A percentile compares a stretch with the other conserved stretches of the same genome.
phyloP scores from a whole-genome alignment of 2,797 vertebrate genomes.

The Setipinna tenuifilis region DNA sequence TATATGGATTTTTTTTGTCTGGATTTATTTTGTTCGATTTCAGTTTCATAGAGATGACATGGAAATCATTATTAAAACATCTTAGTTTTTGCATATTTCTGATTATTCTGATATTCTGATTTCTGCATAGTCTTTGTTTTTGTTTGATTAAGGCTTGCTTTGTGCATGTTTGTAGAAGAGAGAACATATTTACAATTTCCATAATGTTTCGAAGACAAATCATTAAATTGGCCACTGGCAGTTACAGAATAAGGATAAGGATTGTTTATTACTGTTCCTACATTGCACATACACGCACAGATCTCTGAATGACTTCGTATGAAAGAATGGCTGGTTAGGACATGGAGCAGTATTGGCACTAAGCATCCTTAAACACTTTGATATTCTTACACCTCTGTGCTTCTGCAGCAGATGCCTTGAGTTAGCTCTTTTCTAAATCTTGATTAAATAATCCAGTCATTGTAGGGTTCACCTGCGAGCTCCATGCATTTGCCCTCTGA shows the following conservation, averaged over 20 bases:
- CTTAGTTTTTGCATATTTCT: too few species aligned
- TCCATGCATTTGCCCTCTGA: neutral
- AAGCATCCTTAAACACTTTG: neutral
- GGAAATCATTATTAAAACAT: too few species aligned
- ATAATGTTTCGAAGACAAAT: conserved; percentile 16
- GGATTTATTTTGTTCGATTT: too few species aligned
- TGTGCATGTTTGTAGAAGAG: neutral
- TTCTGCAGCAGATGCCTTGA: neutral
- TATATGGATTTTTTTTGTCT: neutral
- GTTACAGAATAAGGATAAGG: neutral
- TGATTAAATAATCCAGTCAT: conserved; percentile 6
- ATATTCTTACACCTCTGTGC: neutral
- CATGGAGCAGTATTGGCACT: neutral
- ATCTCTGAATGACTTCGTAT: neutral
- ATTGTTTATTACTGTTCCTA: neutral
- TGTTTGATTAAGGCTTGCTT: neutral
- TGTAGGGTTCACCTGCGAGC: neutral
- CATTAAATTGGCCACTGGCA: conserved; percentile 8
- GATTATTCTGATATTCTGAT: too few species aligned
- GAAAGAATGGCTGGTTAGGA: neutral
- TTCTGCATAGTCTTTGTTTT: too few species aligned
- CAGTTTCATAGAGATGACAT: too few species aligned
- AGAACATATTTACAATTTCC: neutral
- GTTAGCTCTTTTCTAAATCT: neutral
- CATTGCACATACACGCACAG: neutral